Percentiles rank a stretch among this genome's conserved stretches.
These are phyloP conservation scores for Harmothoe impar DNA, from an alignment of 2,888 invertebrate genomes.

Conservation along the genomic window DNA sequence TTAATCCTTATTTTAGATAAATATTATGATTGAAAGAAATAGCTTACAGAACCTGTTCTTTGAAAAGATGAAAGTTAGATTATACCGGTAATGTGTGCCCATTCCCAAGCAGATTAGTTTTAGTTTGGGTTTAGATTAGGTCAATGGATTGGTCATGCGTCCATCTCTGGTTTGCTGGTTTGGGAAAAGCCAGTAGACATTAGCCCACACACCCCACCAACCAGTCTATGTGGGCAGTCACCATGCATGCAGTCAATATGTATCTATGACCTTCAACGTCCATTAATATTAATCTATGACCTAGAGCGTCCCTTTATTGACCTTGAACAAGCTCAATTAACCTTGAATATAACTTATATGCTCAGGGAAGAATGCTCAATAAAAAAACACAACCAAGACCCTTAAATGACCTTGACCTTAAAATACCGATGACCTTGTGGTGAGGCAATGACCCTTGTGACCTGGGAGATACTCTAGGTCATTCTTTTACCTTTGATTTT, in stretches of 20 bases:
- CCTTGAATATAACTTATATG: too few relatives aligned
- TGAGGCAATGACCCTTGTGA: neutral
- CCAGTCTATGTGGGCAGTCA: neutral
- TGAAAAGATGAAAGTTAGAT: too few relatives aligned
- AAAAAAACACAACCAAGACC: neutral
- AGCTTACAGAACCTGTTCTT: too few relatives aligned
- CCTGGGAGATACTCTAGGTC: neutral
- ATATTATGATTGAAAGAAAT: too few relatives aligned
- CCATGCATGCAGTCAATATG: neutral
- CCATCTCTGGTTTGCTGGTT: neutral
- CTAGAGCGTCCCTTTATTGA: neutral
- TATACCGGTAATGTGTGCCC: neutral
- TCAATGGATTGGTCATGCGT: conserved; percentile 43
- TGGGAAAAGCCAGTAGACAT: neutral
- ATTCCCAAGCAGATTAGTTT: conserved; percentile 40
- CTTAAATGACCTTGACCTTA: conserved; percentile 38
- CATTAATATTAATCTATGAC: too few relatives aligned
- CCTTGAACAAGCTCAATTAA: neutral
- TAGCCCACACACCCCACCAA: neutral
- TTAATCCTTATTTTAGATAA: too few relatives aligned
- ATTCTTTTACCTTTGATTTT: conserved; percentile 67
- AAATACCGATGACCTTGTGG: neutral
- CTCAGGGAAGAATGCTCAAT: neutral
- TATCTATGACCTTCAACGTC: too few relatives aligned
- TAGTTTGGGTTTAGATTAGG: conserved; percentile 27